phyloP scores from a whole-genome alignment of 2,113 vertebrate species.

The Varanus komodoensis region DNA sequence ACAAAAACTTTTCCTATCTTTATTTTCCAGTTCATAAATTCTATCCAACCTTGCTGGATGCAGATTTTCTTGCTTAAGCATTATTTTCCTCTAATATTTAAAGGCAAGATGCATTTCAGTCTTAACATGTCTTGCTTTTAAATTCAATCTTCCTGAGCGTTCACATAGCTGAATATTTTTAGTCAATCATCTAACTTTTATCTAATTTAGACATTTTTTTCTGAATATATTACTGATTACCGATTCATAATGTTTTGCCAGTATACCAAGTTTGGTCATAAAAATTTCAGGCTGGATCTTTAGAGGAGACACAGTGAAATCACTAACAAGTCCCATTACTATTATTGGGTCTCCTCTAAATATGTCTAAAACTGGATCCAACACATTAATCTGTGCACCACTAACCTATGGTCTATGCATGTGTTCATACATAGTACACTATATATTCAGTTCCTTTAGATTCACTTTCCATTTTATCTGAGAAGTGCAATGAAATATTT shows the following conservation, averaged over 20 bases:
- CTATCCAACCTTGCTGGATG: background rate
- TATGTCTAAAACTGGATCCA: background rate
- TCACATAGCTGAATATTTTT: background rate
- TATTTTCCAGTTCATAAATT: background rate
- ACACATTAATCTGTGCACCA: background rate
- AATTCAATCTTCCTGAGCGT: background rate
- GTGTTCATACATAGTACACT: background rate
- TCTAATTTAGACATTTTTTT: background rate
- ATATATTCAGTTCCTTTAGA: background rate
- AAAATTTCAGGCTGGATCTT: background rate
- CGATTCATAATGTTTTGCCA: background rate
- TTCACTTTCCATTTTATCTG: background rate
- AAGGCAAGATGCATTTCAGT: too few species aligned
- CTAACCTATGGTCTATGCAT: background rate
- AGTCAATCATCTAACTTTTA: background rate
- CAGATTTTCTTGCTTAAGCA: background rate
- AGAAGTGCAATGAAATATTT: slow-evolving; percentile 6
- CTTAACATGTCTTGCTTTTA: background rate
- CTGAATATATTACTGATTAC: background rate
- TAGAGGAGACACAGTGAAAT: background rate
- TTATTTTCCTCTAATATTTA: background rate
- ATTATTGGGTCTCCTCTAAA: background rate
- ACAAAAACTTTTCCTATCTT: background rate
- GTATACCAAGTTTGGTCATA: background rate
- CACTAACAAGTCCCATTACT: background rate